Conservation (phyloP, 2,113 vertebrate species). For the Argyrosomus japonicus region DNA sequence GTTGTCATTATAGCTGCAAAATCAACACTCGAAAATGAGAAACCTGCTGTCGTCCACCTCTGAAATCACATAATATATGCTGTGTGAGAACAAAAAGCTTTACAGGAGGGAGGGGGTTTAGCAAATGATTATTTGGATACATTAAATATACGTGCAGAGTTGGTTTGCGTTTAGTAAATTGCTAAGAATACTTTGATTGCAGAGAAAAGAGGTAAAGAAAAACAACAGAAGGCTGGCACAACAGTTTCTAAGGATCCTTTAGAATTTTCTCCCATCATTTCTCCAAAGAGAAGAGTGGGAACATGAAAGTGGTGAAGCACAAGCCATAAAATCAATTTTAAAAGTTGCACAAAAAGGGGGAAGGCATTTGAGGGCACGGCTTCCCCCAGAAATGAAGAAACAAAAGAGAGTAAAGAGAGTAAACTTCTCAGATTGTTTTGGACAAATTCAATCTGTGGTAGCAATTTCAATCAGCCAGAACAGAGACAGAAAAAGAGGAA, state of each 20-base stretch:
- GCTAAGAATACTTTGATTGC: not conserved
- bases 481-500: not conserved
- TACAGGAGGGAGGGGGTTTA: not conserved
- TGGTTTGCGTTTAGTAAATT: not conserved
- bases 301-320: conserved; percentile 22
- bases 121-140: too few relatives aligned
- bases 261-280: not conserved
- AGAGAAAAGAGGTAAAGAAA: not conserved
- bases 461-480: not conserved
- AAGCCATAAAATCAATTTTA: conserved; percentile 44
- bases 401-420: not conserved
- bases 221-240: not conserved
- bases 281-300: not conserved
- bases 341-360: conserved; percentile 2
- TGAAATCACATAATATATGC: not conserved
- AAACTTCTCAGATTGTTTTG: conserved; percentile 17
- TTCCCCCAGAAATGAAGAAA: conserved; percentile 10
- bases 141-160: not conserved
- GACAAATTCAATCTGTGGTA: not conserved
- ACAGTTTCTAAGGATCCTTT: not conserved
- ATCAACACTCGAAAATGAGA: not conserved
- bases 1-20: not conserved
- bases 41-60: not conserved
- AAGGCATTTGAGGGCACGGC: conserved; percentile 3
- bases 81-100: not conserved